A percentile compares a stretch with the other conserved stretches of the same genome.
phyloP scores from a whole-genome alignment of 2,888 invertebrate species.

The Drosophila aldrichi region DNA sequence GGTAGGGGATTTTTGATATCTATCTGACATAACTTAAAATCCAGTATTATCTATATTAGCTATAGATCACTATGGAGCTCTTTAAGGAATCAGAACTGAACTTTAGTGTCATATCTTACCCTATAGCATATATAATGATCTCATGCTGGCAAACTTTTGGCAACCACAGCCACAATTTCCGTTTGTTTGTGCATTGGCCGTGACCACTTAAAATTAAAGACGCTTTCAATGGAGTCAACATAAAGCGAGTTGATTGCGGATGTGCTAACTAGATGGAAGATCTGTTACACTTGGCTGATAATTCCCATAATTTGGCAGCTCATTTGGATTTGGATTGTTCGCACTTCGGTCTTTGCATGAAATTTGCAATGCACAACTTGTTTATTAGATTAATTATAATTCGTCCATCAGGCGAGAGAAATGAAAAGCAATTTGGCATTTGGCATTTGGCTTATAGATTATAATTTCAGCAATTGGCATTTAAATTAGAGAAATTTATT shows the following conservation, averaged over 20 bases:
- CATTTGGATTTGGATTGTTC: neutral
- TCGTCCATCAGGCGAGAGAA: neutral
- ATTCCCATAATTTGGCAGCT: neutral
- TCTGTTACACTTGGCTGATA: constrained; percentile 19
- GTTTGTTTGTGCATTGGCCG: constrained; percentile 39
- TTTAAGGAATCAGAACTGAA: no score
- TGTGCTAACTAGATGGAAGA: constrained; percentile 1
- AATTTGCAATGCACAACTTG: neutral
- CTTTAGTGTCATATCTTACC: no score
- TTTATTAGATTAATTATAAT: constrained; percentile 7
- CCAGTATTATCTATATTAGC: no score
- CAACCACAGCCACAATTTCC: constrained; percentile 32
- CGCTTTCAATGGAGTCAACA: neutral
- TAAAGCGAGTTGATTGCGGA: constrained; percentile 10
- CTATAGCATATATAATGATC: constrained; percentile 54
- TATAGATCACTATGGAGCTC: no score
- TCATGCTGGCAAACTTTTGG: constrained; percentile 39
- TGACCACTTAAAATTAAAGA: constrained; percentile 41
- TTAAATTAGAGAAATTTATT: constrained; percentile 53
- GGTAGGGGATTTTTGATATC: no score
- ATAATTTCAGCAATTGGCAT: constrained; percentile 14
- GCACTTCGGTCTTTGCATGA: constrained; percentile 1
- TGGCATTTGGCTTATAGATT: neutral
- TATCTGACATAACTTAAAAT: no score
- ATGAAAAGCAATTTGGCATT: neutral